Base-by-base conservation (phyloP, 2,888 invertebrate genomes). In the Aricia artaxerxes region DNA sequence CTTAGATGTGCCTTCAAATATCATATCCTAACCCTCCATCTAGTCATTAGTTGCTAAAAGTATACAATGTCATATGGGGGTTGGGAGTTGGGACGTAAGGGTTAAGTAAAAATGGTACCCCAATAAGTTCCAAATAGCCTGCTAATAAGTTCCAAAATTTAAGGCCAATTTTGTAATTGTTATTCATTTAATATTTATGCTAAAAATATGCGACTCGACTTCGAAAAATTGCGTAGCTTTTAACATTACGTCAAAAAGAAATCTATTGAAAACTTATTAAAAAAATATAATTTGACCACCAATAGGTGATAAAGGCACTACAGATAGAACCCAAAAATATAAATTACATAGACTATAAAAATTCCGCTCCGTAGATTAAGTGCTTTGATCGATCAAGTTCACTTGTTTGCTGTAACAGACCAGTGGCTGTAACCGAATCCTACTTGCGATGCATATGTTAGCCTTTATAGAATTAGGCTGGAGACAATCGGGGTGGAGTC, bases 1-100 rank as follows among this genome's bases (percentile, higher is more conserved):
- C 93, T 93, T 93, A 93, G 93, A 94, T 89, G 93, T 93, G 93
- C 87, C 88, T 87, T 91, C 91, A 92, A 92, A 92, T 87, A 93
- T 92, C 89, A 91, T 89, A 88, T 88, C 88, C 83, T 87, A 89
- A 87, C 87, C 89, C 87, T 86, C 86, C 85, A 85, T 84, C 83
- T 83, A 83, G 80, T 82, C 82, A 82, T 83, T 83, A 84, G 81
- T 84, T 83, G 82, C 84, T 84, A 85, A 85, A 85, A 83, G 81
- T 85, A 87, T 85, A 88, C 86, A 88, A 38, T 69, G 35, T 69
- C 69, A 69, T 69, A 69, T 64, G 24, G 9, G 49, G 49, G 9
- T 3, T 49, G 2, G 44, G 49, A 7, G 9, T 3, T 49, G 2
- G 44, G 49, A 7, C 31, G 24, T 24, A 35, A 31, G 64, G 11